Conservation (phyloP, 2,888 invertebrate genomes). For the Venustoraphidia nigricollis region DNA sequence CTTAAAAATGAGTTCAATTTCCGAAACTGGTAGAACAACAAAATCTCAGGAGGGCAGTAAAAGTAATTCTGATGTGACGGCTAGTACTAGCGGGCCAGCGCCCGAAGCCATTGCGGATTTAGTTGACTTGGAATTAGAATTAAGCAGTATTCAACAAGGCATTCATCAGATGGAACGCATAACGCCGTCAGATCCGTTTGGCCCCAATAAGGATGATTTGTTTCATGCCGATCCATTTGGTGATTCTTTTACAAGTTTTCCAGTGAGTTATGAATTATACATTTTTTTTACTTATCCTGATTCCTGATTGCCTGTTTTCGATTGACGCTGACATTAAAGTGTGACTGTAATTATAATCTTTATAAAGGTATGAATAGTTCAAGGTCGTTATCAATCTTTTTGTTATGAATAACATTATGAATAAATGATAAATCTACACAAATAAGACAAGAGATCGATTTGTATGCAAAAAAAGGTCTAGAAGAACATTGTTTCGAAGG, state of each 20-base stretch:
- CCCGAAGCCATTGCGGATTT: conserved; percentile 68
- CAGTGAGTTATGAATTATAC: conserved; percentile 16
- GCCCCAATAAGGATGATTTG: conserved; percentile 38
- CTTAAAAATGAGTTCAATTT: conserved; percentile 5
- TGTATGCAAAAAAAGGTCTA: too few relatives aligned
- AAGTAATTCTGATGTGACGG: conserved; percentile 8
- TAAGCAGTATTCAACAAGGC: conserved; percentile 72
- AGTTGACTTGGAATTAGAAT: conserved; percentile 74
- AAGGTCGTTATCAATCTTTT: too few relatives aligned
- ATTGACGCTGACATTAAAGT: too few relatives aligned
- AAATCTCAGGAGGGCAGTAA: conserved; percentile 6
- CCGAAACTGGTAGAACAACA: conserved; percentile 16
- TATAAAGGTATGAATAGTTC: too few relatives aligned
- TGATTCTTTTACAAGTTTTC: conserved; percentile 52
- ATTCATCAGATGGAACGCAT: conserved; percentile 79
- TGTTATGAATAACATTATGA: too few relatives aligned
- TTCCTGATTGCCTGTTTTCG: too few relatives aligned
- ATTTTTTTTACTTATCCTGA: too few relatives aligned
- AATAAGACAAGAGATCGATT: too few relatives aligned
- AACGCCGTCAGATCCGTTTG: conserved; percentile 51
- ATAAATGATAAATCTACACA: too few relatives aligned
- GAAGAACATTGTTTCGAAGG: too few relatives aligned
- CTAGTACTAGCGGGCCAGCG: conserved; percentile 19
- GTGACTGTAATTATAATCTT: too few relatives aligned
- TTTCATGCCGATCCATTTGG: conserved; percentile 51